Evolutionary conservation across 2,797 vertebrate species (phyloP).

Genomic region (Rhynchonycteris naso): DNA sequence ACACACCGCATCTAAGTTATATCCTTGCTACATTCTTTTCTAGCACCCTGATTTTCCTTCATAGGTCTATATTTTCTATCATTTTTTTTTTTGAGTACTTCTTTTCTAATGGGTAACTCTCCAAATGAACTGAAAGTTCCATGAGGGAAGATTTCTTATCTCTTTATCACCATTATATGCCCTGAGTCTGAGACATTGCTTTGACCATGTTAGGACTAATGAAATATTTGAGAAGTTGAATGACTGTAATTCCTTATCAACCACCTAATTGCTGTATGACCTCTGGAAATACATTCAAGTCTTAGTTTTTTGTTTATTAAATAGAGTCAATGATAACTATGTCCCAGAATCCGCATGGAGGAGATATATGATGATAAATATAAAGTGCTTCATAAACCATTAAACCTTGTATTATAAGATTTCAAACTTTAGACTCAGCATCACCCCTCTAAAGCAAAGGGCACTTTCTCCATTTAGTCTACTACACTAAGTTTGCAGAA

Average conservation of each 20-base stretch:
- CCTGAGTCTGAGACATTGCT: neutral
- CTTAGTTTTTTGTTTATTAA: neutral
- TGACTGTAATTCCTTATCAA: neutral
- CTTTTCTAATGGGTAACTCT: neutral
- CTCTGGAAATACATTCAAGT: slow-evolving; percentile 31
- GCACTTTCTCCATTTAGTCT: neutral
- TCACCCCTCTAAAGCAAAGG: neutral
- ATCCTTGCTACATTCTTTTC: neutral
- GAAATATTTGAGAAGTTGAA: neutral
- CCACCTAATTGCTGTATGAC: neutral
- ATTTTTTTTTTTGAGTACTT: neutral
- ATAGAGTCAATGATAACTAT: neutral
- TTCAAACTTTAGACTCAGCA: neutral
- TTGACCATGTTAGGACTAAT: neutral
- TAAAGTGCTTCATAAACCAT: neutral
- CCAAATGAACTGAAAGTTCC: neutral
- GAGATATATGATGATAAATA: neutral
- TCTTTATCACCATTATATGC: neutral
- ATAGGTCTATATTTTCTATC: neutral
- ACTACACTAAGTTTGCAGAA: neutral
- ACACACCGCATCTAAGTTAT: neutral
- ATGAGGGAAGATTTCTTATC: neutral
- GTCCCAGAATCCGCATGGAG: neutral
- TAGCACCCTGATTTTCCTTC: neutral
- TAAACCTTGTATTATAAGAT: neutral